Base-by-base conservation (phyloP, 2,888 invertebrate species). In the Ommatoiulus sabulosus region DNA sequence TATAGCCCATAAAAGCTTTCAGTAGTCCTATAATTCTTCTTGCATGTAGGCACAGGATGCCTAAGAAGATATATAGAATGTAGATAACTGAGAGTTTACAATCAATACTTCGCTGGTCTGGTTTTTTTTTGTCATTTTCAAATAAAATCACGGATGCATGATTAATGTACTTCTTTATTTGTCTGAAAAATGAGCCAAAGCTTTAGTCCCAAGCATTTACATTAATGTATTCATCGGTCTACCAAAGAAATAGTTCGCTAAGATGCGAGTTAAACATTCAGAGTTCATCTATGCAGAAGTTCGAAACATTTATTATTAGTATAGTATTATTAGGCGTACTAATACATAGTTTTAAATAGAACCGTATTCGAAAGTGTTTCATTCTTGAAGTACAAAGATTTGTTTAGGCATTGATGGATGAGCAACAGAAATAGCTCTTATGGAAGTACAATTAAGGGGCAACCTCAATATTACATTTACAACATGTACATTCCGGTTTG, bases 1-100 rank as follows among this genome's bases (percentile, higher is more conserved):
- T n/a, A n/a, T 52, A 52, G 63, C n/a, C 63, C 63, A n/a, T 63
- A 17, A n/a, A 63, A 63, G 63, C n/a, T 63, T 63, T 63, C n/a
- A 63, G 63, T 12, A 63, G n/a, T n/a, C 20, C 12, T 63, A 63
- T 63, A n/a, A 63, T 63, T 63, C n/a, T 7, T 63, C n/a, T n/a
- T n/a, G n/a, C n/a, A n/a, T n/a, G 63, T 3, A 17, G 7, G 7
- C 63, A 63, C 7, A n/a, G 63, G n/a, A 63, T 63, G 63, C 12
- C 63, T 7, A n/a, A 17, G 3, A 63, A n/a, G 63, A 63, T n/a
- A 63, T n/a, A 17, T 63, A n/a, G 4, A 63, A 63, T n/a, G 6
- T 7, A n/a, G 63, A 10, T 63, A 63, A 63, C n/a, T 17, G 63
- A 63, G n/a, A 63, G 20, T n/a, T n/a, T 63, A n/a, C 63, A 63